A percentile compares a stretch with the other conserved stretches of the same genome.
phyloP scores from a whole-genome alignment of 2,113 vertebrate genomes.

The Leptobrachium leishanense region DNA sequence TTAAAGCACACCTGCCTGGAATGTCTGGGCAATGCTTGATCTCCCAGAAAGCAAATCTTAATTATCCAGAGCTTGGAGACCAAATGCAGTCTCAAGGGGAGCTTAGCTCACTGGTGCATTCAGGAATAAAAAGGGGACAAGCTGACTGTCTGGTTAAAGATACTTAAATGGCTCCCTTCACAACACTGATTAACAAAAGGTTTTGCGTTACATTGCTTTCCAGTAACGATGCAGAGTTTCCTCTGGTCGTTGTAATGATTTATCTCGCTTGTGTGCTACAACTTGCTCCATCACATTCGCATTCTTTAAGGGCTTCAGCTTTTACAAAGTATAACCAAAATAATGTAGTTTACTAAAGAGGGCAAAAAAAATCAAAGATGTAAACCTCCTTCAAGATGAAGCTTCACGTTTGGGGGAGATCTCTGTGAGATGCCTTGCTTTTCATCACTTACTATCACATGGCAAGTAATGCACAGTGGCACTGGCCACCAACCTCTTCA shows the following conservation, averaged over 20 bases:
- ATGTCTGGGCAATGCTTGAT: neutral
- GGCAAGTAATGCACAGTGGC: no score
- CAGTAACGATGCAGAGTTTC: neutral
- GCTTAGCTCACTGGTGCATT: conserved; percentile 25
- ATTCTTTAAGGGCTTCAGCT: neutral
- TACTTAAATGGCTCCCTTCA: neutral
- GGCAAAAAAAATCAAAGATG: no score
- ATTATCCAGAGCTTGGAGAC: conserved; percentile 8
- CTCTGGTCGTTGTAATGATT: neutral
- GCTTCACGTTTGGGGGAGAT: no score
- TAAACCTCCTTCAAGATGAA: no score
- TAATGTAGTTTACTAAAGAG: no score
- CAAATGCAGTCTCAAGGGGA: neutral
- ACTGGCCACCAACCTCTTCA: no score
- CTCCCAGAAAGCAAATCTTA: conserved; percentile 2
- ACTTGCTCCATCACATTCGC: neutral
- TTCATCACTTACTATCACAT: no score
- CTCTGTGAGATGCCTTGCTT: no score
- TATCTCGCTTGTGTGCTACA: neutral
- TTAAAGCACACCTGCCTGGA: conserved; percentile 2
- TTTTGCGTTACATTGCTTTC: neutral
- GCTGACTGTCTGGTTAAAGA: conserved; percentile 3
- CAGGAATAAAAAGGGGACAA: conserved; percentile 17
- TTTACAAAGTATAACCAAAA: neutral
- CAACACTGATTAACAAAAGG: conserved; percentile 3